These are phyloP conservation scores for Gymnogyps californianus DNA, from an alignment of 2,113 vertebrate genomes.

Conservation along the genomic window DNA sequence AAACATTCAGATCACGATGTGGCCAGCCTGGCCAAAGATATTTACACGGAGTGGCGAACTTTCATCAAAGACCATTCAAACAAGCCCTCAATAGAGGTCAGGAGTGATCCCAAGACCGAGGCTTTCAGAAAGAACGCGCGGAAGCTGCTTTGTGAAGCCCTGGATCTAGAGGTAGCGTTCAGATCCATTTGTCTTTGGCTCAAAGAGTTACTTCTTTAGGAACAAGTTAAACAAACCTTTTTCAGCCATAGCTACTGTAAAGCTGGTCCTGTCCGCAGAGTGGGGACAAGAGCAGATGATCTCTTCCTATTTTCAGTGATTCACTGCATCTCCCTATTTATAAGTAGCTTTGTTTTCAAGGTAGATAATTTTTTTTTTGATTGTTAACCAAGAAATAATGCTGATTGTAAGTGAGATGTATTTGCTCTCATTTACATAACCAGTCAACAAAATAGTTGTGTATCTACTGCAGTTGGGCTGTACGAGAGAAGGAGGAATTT, in stretches of 20 bases:
- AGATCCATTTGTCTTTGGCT: not conserved
- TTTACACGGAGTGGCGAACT: conserved; percentile 84
- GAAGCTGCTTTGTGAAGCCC: conserved; percentile 83
- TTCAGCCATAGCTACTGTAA: not conserved
- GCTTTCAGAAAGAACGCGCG: conserved; percentile 83
- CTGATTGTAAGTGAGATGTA: not conserved
- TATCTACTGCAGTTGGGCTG: not conserved
- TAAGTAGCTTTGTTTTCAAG: not conserved
- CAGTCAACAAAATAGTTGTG: not conserved
- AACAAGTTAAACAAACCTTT: not conserved
- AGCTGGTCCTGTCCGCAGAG: not conserved
- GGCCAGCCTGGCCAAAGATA: conserved; percentile 77
- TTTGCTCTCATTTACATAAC: not conserved
- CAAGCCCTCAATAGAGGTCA: conserved; percentile 89
- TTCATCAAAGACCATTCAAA: conserved; percentile 84
- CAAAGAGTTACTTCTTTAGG: not conserved
- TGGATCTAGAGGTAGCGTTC: conserved; percentile 82
- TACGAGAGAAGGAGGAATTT: not conserved
- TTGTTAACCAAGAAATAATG: not conserved
- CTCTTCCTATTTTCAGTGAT: not conserved
- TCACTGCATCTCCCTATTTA: not conserved
- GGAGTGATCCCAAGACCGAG: conserved; percentile 85
- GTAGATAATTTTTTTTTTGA: not conserved
- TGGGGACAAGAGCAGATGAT: not conserved
- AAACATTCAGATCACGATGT: conserved; percentile 83